phyloP scores from a whole-genome alignment of 2,113 vertebrate genomes.

The Amphiprion ocellaris region DNA sequence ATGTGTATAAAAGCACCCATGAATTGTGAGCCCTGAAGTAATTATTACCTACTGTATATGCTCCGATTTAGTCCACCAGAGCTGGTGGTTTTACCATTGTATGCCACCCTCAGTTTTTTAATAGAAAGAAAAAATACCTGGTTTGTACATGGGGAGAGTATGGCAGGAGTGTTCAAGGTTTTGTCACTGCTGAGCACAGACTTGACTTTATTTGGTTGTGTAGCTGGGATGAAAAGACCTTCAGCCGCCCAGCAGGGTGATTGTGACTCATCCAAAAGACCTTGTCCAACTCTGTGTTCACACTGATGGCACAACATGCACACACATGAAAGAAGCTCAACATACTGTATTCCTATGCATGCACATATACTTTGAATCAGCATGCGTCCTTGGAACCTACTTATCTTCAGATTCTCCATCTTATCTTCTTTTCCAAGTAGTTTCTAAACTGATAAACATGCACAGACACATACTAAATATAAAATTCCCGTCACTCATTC shows the following conservation, averaged over 20 bases:
- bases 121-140: constrained; percentile 38
- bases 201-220: constrained; percentile 30
- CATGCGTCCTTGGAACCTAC: background rate
- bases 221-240: constrained; percentile 39
- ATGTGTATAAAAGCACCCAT: constrained; percentile 38
- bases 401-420: background rate
- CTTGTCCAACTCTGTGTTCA: constrained; percentile 12
- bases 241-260: constrained; percentile 42
- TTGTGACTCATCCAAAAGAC: constrained; percentile 51
- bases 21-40: constrained; percentile 57
- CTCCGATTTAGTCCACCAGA: constrained; percentile 57
- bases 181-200: constrained; percentile 44
- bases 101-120: constrained; percentile 20
- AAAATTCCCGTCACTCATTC: constrained; percentile 30
- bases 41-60: constrained; percentile 69
- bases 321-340: background rate
- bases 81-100: constrained; percentile 40
- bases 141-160: constrained; percentile 19
- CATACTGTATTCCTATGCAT: background rate
- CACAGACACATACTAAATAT: constrained; percentile 22
- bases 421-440: constrained; percentile 24
- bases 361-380: background rate
- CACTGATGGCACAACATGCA: background rate
- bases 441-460: constrained; percentile 30
- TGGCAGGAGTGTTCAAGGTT: constrained; percentile 26